phyloP scores from a whole-genome alignment of 2,113 vertebrate species.

The Ameiurus melas region DNA sequence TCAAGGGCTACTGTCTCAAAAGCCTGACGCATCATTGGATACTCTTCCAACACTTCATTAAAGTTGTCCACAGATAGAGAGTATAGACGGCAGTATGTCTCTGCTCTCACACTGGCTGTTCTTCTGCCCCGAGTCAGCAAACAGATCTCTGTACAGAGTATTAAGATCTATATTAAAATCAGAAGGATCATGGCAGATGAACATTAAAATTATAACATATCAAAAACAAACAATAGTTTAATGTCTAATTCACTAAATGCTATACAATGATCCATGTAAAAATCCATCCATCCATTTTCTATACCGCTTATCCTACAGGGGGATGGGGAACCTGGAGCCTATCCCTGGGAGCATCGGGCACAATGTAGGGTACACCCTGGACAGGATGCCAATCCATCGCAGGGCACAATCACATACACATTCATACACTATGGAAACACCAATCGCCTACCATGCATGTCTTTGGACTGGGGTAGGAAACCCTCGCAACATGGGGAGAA shows the following conservation, averaged over 20 bases:
- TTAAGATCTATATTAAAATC: constrained; percentile 17
- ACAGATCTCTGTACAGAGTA: constrained; percentile 84
- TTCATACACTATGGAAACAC: too few species aligned
- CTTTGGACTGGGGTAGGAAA: too few species aligned
- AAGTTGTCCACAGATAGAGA: constrained; percentile 96
- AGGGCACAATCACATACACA: too few species aligned
- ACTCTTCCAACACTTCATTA: constrained; percentile 96
- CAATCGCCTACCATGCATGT: too few species aligned
- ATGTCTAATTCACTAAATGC: neutral
- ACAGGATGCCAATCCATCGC: too few species aligned
- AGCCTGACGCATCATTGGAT: constrained; percentile 95
- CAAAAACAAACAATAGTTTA: neutral
- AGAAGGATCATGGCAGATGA: neutral
- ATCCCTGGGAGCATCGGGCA: too few species aligned
- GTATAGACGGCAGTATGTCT: constrained; percentile 96
- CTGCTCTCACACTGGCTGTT: constrained; percentile 90
- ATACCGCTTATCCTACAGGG: too few species aligned
- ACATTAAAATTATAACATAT: neutral
- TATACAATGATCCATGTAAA: constrained; percentile 52
- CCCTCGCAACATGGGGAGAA: too few species aligned
- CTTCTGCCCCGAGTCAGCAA: constrained; percentile 90
- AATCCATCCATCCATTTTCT: constrained; percentile 44
- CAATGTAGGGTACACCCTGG: too few species aligned
- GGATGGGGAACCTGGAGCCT: too few species aligned
- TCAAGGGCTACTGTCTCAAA: constrained; percentile 95